Evolutionary conservation across 2,888 invertebrate species (phyloP).

Genomic region (Drosophila pseudotalamancana): DNA sequence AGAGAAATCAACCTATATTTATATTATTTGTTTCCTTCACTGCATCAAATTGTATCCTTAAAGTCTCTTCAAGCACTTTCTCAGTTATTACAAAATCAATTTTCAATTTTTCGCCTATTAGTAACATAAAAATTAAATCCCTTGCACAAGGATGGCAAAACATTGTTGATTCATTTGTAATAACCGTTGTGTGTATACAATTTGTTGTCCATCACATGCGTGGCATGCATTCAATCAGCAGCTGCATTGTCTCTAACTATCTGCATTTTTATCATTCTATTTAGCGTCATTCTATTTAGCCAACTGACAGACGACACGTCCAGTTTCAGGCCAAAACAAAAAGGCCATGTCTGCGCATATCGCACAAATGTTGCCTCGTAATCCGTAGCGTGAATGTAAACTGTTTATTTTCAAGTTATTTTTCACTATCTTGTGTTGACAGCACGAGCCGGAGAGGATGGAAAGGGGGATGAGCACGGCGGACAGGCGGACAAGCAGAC

Average conservation of each 20-base stretch:
- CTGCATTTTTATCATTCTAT: slow-evolving; percentile 41
- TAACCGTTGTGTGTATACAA: neutral
- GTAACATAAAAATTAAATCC: no score
- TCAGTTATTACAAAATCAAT: no score
- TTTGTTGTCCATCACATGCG: slow-evolving; percentile 11
- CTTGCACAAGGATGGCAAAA: neutral
- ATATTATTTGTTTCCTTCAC: no score
- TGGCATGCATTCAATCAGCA: slow-evolving; percentile 41
- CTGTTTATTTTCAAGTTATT: slow-evolving; percentile 66
- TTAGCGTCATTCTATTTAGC: slow-evolving; percentile 22
- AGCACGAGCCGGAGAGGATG: slow-evolving; percentile 21
- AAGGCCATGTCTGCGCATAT: slow-evolving; percentile 18
- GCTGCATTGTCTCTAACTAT: slow-evolving; percentile 43
- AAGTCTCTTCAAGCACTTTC: no score
- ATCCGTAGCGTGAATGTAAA: slow-evolving; percentile 46
- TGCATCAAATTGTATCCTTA: no score
- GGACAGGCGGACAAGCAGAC: neutral
- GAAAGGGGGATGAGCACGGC: neutral
- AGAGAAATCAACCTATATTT: no score
- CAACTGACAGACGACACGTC: slow-evolving; percentile 14
- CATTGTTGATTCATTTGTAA: slow-evolving; percentile 23
- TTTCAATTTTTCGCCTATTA: no score
- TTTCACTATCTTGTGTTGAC: slow-evolving; percentile 64
- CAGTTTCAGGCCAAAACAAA: slow-evolving; percentile 14
- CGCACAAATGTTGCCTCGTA: slow-evolving; percentile 32